phyloP scores from a whole-genome alignment of 1,140 invertebrate species.

The Akabosia matsudoensis region DNA sequence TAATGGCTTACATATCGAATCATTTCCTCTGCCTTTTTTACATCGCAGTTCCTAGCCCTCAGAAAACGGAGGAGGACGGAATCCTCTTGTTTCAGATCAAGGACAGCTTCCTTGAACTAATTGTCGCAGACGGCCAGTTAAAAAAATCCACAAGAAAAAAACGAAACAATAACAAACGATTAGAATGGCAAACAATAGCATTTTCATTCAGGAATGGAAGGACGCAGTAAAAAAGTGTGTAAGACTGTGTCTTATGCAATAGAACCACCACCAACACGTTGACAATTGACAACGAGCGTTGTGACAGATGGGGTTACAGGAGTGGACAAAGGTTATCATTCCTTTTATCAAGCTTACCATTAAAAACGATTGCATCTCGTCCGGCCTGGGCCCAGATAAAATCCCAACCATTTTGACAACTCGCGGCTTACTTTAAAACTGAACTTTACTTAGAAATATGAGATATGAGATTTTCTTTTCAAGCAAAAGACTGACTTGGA shows the following conservation, averaged over 20 bases:
- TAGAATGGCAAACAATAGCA: not conserved
- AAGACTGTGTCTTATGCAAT: not conserved
- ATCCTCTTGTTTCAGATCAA: slow-evolving; percentile 6
- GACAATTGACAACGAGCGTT: too few species aligned
- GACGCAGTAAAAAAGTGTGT: not conserved
- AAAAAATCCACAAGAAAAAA: not conserved
- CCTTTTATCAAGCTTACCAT: too few species aligned
- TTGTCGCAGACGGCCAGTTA: not conserved
- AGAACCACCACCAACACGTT: too few species aligned
- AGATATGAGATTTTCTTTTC: not conserved
- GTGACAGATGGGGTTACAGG: too few species aligned
- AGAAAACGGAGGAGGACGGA: not conserved
- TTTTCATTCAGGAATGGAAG: not conserved
- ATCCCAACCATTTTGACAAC: slow-evolving; percentile 4
- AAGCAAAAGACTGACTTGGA: not conserved
- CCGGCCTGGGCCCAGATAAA: not conserved
- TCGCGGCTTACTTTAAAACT: not conserved
- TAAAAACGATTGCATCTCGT: not conserved
- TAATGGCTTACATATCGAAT: slow-evolving; percentile 9
- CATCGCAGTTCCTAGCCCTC: not conserved
- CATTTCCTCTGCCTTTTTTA: not conserved
- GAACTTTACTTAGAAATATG: not conserved
- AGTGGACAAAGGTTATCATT: too few species aligned
- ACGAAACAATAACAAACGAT: not conserved
- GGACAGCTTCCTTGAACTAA: slow-evolving; percentile 10